Percentiles rank a stretch among this genome's conserved stretches.
These are phyloP conservation scores for Tenebrosternarchus preto DNA, from an alignment of 2,113 vertebrate species.

Conservation along the genomic window DNA sequence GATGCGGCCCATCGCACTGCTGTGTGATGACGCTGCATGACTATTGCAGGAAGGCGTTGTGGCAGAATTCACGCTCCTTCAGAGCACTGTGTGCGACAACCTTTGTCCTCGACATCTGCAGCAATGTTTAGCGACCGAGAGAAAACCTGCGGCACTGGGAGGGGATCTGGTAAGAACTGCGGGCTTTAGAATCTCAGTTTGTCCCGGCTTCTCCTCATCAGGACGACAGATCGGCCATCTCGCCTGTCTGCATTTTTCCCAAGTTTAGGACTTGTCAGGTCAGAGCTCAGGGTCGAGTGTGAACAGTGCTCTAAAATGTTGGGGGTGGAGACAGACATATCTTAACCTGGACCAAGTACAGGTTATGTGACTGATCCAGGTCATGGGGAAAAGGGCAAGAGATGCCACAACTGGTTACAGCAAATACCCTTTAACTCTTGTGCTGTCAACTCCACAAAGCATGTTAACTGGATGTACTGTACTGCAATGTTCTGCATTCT, in stretches of 20 bases:
- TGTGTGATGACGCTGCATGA: too few relatives aligned
- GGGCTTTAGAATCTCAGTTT: not conserved
- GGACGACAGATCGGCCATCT: not conserved
- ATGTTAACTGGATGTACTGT: not conserved
- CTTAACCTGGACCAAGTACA: not conserved
- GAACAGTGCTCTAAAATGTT: too few relatives aligned
- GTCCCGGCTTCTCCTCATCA: not conserved
- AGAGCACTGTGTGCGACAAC: too few relatives aligned
- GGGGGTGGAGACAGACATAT: not conserved
- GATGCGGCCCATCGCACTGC: too few relatives aligned
- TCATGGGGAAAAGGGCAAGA: not conserved
- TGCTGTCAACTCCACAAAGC: not conserved
- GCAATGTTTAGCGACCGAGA: not conserved
- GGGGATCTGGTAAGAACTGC: too few relatives aligned
- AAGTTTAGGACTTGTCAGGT: not conserved
- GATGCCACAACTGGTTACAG: not conserved
- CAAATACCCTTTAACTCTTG: not conserved
- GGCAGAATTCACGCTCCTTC: too few relatives aligned
- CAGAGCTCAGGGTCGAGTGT: not conserved
- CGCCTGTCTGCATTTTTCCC: not conserved
- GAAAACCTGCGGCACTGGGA: too few relatives aligned
- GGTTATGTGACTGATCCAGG: not conserved
- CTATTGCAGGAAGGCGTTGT: too few relatives aligned
- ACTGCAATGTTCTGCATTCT: not conserved
- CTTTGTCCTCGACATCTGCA: not conserved